These are phyloP conservation scores for Adelges cooleyi DNA, from an alignment of 1,140 invertebrate genomes.

Conservation along the genomic window DNA sequence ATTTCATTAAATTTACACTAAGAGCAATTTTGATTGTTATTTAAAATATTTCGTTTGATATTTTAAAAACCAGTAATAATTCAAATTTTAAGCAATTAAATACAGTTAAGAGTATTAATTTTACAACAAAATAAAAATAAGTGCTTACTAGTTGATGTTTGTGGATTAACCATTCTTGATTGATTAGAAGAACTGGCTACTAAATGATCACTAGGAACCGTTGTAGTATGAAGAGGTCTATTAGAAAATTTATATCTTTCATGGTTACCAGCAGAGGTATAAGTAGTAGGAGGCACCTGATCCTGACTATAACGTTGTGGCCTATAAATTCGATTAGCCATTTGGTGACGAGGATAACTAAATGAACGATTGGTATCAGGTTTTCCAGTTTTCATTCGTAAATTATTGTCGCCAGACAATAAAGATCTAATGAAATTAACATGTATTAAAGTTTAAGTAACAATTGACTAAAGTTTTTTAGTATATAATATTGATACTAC, in stretches of 20 bases:
- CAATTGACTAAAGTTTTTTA: no score
- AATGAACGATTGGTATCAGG: slow-evolving; percentile 22
- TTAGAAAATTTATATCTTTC: slow-evolving; percentile 12
- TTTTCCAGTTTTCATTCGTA: slow-evolving; percentile 25
- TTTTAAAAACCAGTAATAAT: no score
- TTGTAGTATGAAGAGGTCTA: slow-evolving; percentile 4
- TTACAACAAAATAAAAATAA: no score
- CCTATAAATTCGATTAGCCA: slow-evolving; percentile 7
- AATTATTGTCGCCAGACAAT: slow-evolving; percentile 11
- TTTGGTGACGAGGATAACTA: slow-evolving; percentile 23
- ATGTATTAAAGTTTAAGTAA: no score
- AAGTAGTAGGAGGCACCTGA: slow-evolving; percentile 15
- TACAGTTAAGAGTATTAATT: no score
- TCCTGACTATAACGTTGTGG: slow-evolving; percentile 14
- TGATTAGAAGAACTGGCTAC: slow-evolving; percentile 20
- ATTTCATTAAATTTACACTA: no score
- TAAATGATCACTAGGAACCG: slow-evolving; percentile 9
- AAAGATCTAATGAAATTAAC: slow-evolving; percentile 9
- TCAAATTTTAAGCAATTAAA: no score
- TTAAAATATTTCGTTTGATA: no score
- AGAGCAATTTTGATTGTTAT: no score
- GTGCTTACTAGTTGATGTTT: slow-evolving; percentile 4
- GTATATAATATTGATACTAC: not conserved
- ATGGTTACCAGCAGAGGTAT: slow-evolving; percentile 1
- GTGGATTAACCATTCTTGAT: slow-evolving; percentile 12